These are phyloP conservation scores for Polydrusus pterygomalis DNA, from an alignment of 2,888 invertebrate genomes.

Conservation along the genomic window DNA sequence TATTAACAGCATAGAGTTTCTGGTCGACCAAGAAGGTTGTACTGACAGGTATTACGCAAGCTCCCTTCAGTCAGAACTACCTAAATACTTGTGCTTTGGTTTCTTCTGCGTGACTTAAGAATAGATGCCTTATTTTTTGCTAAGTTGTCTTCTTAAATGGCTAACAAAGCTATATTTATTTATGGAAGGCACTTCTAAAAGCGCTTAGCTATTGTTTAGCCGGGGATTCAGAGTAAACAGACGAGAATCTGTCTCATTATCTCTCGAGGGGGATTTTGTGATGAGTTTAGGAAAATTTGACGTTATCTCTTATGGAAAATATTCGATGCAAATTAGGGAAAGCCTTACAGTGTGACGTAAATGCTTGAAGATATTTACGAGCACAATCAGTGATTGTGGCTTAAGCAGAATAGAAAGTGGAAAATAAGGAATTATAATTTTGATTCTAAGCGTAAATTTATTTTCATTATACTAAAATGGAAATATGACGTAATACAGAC, in stretches of 20 bases:
- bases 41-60: too few species aligned
- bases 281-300: constrained; percentile 3
- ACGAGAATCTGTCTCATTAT: constrained; percentile 8
- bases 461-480: too few species aligned
- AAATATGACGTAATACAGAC: too few species aligned
- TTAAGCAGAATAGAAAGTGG: background rate
- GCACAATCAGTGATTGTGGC: background rate
- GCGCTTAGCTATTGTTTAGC: constrained; percentile 12
- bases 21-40: too few species aligned
- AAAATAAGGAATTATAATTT: background rate
- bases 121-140: background rate
- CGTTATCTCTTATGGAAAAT: constrained; percentile 15
- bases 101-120: background rate
- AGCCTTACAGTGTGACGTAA: constrained; percentile 1
- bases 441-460: too few species aligned
- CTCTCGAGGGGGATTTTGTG: background rate
- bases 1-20: too few species aligned
- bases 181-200: constrained; percentile 1
- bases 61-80: too few species aligned
- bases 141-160: background rate
- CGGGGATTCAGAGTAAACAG: background rate
- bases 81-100: background rate
- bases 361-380: background rate
- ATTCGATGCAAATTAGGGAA: constrained; percentile 9
- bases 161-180: constrained; percentile 19